Percentiles rank a stretch among this genome's conserved stretches.
phyloP scores from a whole-genome alignment of 2,113 vertebrate species.

The Rhinoderma darwinii region DNA sequence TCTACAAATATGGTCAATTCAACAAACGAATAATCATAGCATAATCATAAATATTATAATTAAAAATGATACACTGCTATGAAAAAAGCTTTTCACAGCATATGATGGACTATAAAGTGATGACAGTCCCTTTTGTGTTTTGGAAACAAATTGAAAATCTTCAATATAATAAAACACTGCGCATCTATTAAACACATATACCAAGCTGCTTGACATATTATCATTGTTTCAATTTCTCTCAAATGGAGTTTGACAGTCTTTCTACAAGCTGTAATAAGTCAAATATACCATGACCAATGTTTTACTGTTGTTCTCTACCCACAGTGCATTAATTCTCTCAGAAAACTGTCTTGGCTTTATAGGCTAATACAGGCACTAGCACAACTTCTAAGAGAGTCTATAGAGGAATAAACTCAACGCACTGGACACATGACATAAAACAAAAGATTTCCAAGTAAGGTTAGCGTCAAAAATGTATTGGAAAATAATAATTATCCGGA shows the following conservation, averaged over 20 bases:
- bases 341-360: not conserved
- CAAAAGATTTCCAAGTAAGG: too few species aligned
- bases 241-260: not conserved
- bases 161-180: not conserved
- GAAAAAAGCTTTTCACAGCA: not conserved
- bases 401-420: not conserved
- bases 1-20: not conserved
- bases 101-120: not conserved
- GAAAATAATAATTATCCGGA: not conserved
- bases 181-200: not conserved
- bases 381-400: not conserved
- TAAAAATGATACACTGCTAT: not conserved
- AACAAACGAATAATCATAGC: not conserved
- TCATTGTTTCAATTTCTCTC: not conserved
- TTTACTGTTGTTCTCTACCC: not conserved
- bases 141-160: not conserved
- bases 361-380: not conserved
- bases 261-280: not conserved
- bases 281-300: conserved; percentile 1
- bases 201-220: not conserved
- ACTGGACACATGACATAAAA: not conserved
- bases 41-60: not conserved
- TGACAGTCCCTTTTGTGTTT: not conserved
- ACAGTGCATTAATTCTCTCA: not conserved
- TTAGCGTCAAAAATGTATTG: not conserved